A percentile compares a stretch with the other conserved stretches of the same genome.
phyloP scores from a whole-genome alignment of 2,113 vertebrate genomes.

The Eudyptes chrysolophus region DNA sequence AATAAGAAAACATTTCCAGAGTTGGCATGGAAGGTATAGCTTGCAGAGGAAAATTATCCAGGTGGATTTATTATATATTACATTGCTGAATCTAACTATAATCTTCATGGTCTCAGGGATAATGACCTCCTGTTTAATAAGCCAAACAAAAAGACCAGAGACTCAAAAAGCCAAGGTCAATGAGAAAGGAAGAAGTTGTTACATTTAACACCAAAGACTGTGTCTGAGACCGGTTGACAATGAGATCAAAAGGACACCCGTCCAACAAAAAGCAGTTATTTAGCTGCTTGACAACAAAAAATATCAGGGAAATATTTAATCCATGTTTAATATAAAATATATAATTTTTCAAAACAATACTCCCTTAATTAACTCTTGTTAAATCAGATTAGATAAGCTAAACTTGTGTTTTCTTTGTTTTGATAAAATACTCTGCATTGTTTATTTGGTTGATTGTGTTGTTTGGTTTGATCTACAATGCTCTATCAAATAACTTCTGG shows the following conservation, averaged over 20 bases:
- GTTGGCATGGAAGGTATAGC: background rate
- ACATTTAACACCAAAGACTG: accelerated
- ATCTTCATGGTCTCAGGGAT: background rate
- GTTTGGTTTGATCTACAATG: background rate
- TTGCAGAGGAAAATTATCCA: background rate
- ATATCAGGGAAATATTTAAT: background rate
- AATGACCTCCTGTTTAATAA: background rate
- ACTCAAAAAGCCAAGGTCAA: background rate
- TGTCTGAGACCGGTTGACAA: background rate
- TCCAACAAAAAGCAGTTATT: background rate
- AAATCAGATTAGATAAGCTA: background rate
- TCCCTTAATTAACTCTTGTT: background rate
- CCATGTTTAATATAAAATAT: background rate
- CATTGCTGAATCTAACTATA: background rate
- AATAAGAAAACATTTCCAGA: background rate
- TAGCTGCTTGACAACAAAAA: background rate
- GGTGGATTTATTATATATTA: background rate
- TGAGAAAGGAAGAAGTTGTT: background rate
- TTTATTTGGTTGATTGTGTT: background rate
- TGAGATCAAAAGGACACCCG: background rate
- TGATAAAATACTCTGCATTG: background rate
- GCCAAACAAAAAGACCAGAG: background rate
- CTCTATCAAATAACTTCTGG: background rate
- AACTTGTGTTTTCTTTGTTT: background rate
- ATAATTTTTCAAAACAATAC: background rate